A percentile compares a stretch with the other conserved stretches of the same genome.
phyloP scores from a whole-genome alignment of 2,888 invertebrate genomes.

The Protonemura montana region DNA sequence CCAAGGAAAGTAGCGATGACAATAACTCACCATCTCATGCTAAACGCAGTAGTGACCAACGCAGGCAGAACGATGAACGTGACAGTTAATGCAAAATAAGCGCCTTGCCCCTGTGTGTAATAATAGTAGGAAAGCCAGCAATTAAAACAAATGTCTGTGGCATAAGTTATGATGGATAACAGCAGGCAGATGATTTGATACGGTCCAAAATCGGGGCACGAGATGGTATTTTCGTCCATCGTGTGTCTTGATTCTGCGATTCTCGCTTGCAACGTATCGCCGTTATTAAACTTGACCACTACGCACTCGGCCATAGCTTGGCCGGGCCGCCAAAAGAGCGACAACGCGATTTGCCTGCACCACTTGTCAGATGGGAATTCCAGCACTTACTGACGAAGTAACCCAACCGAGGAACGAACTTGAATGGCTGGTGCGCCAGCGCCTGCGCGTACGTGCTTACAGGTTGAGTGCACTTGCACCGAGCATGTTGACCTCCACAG shows the following conservation, averaged over 20 bases:
- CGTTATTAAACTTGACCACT: constrained; percentile 59
- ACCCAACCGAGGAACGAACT: neutral
- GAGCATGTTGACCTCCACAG: neutral
- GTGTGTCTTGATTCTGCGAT: constrained; percentile 54
- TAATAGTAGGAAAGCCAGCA: constrained; percentile 60
- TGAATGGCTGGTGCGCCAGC: neutral
- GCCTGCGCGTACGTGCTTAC: neutral
- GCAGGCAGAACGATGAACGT: constrained; percentile 63
- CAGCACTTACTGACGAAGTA: neutral
- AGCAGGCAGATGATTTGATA: constrained; percentile 59
- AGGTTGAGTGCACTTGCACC: neutral
- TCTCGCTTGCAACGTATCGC: constrained; percentile 58
- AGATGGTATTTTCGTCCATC: constrained; percentile 43
- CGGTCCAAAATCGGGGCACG: constrained; percentile 45
- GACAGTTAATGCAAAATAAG: constrained; percentile 63
- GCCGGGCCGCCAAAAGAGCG: constrained; percentile 21
- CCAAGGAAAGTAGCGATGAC: neutral
- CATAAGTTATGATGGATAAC: constrained; percentile 60
- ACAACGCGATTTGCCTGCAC: neutral
- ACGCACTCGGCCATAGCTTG: constrained; percentile 58
- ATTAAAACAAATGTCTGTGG: constrained; percentile 59
- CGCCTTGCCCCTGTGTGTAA: constrained; percentile 56
- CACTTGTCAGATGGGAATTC: neutral
- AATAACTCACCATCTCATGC: constrained; percentile 60
- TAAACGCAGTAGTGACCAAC: constrained; percentile 62